These are phyloP conservation scores for Xerus rutilus DNA, from an alignment of 2,797 vertebrate genomes.

Conservation along the genomic window DNA sequence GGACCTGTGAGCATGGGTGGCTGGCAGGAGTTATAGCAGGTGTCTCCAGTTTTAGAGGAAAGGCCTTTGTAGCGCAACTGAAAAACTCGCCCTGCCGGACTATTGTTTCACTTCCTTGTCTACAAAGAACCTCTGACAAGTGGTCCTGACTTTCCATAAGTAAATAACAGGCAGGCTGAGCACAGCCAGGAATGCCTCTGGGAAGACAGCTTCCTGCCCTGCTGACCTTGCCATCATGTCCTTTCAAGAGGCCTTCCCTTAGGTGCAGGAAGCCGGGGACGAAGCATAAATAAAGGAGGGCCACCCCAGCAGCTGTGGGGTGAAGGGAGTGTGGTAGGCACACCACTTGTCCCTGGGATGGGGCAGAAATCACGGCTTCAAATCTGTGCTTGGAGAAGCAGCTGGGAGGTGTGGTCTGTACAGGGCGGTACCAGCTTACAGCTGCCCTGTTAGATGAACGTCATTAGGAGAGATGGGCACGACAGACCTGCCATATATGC, in stretches of 20 bases:
- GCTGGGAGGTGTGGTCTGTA: background rate
- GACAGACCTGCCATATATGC: background rate
- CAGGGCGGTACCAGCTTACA: background rate
- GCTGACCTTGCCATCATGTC: background rate
- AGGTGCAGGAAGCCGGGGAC: background rate
- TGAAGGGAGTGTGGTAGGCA: fast-evolving
- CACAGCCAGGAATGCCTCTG: background rate
- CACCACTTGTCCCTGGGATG: fast-evolving
- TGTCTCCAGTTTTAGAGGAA: background rate
- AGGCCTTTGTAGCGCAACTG: background rate
- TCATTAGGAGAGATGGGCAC: background rate
- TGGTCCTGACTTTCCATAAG: background rate
- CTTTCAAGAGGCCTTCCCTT: background rate
- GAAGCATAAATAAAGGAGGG: background rate
- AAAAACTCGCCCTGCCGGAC: background rate
- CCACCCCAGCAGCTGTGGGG: background rate
- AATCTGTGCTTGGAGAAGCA: background rate
- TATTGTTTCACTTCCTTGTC: background rate
- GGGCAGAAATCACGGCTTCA: background rate
- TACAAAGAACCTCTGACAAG: background rate
- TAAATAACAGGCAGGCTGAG: background rate
- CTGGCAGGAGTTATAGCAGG: fast-evolving
- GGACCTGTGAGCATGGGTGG: background rate
- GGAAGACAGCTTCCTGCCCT: background rate
- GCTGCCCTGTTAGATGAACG: fast-evolving